Base-by-base conservation (phyloP, 2,888 invertebrate species). In the Helleia helle region DNA sequence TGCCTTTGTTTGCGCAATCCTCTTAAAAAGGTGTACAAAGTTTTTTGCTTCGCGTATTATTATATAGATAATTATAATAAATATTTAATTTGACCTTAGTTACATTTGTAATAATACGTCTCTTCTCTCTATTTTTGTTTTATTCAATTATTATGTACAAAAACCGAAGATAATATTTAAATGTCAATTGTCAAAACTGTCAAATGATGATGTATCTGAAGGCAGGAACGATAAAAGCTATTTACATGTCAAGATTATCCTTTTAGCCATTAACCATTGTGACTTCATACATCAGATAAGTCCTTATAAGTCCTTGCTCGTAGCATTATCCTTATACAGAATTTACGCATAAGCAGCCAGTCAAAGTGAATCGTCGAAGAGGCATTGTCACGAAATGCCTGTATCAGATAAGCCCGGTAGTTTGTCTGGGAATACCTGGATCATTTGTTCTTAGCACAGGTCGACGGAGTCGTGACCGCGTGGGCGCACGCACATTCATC, bases 341-440 rank as follows among this genome's bases (percentile, higher is more conserved):
- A 38, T 38, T 14, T 5, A 11, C 31, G 11, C 11, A 28, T 22
- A 40, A 25, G 22, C 6, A 22, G 22, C 3, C 18, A 41, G 37
- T 40, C 38, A 37, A 50, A 58, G 55, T 56, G 51, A 56, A 53
- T 51, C 42, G 55, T 50, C 44, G 52, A 48, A 60, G 65, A 57
- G 60, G 63, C 58, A 52, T 58, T 65, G 79, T 80, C 83, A 81
- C 77, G 81, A 73, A 59, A 65, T 57, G 63, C 56, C 62, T 75
- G 74, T 67, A 80, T 80, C 81, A 67, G 83, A 83, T 83, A 81
- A 80, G 65, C 65, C 69, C 65, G 63, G 76, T 71, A 77, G 77
- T 80, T 81, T 76, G 79, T 80, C 72, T 62, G 58, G 54, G 65
- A 67, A 68, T 64, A 63, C 59, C 62, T 54, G 62, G 58, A 71